Percentiles rank a stretch among this genome's conserved stretches.
phyloP scores from a whole-genome alignment of 2,797 vertebrate species.

The Eospalax fontanierii region DNA sequence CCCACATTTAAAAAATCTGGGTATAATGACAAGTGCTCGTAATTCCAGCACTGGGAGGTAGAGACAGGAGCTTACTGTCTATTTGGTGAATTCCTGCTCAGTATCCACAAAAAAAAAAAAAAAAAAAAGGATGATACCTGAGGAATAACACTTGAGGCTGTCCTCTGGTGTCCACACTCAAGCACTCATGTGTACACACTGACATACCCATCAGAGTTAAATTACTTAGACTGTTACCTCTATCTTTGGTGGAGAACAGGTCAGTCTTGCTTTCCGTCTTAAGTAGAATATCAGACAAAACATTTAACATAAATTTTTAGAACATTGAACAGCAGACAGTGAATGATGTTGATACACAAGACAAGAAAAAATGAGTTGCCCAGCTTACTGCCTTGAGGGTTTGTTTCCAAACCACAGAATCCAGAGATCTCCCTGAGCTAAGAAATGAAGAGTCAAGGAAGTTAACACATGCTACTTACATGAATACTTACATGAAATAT shows the following conservation, averaged over 20 bases:
- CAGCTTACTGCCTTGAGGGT: not conserved
- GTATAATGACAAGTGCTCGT: too few species aligned
- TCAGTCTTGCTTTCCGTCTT: not conserved
- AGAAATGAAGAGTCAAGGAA: too few species aligned
- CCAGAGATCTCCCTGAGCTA: constrained; percentile 9
- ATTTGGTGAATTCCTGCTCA: too few species aligned
- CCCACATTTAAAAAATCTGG: too few species aligned
- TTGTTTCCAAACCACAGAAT: too few species aligned
- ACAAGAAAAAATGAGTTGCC: not conserved
- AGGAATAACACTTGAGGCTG: too few species aligned
- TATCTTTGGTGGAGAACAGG: not conserved
- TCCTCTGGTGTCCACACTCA: not conserved
- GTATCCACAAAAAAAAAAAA: too few species aligned
- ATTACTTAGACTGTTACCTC: not conserved
- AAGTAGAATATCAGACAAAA: constrained; percentile 39
- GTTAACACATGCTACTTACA: constrained; percentile 16
- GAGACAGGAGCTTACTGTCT: too few species aligned
- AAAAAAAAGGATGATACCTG: too few species aligned
- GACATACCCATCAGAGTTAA: not conserved
- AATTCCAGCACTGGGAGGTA: too few species aligned
- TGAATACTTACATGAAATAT: constrained; percentile 22
- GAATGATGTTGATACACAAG: not conserved
- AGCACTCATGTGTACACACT: not conserved
- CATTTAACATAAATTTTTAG: not conserved
- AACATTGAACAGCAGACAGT: not conserved